Evolutionary conservation across 2,113 vertebrate genomes (phyloP), one percentile per base, ranked within the genome.

Genomic region (Piprites chloris): DNA sequence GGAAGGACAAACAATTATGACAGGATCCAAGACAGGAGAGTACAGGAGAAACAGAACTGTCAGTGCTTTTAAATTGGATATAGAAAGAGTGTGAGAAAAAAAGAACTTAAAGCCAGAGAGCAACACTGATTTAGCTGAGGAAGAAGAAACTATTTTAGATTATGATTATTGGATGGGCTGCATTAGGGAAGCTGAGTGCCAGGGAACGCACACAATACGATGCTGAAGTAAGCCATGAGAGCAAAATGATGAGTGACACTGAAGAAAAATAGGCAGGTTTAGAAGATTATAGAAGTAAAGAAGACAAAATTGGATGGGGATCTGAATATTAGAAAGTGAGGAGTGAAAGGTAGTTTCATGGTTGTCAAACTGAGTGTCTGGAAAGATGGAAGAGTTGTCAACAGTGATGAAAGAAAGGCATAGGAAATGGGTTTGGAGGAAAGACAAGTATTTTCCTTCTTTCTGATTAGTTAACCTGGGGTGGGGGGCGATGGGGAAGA

Each of bases 311-410:
- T 59, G 78, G 39, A 49, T 56, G 47, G 14, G 8, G 7, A 89
- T 28, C 1, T 1, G 14, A 71, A 89, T 96, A 97, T 95, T 95
- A 85, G 52, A 75, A 91, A 91, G 95, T 93, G 95, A 87, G 32
- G 94, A 95, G 69, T 92, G 96, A 97, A 92, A 95, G 78, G 75
- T 37, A 68, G 86, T 85, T 95, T 94, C 69, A 53, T 80, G 53
- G 32, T 35, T 96, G 65, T 89, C 85, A 72, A 75, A 67, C 63
- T n/a, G 52, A 87, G 35, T 68, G 44, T 87, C 69, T 78, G 52
- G 37, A 47, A 94, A 95, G 89, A 95, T 72, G 44, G 91, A 95
- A 81, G 50, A 52, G 15, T 87, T 0, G 3, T 85, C 93, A 92
- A 56, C 12, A 65, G 52, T 27, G 65, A 59, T 0, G 65, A 97